Percentiles rank a stretch among this genome's conserved stretches.
phyloP scores from a whole-genome alignment of 2,888 invertebrate species.

The Cacoxenus indagator region DNA sequence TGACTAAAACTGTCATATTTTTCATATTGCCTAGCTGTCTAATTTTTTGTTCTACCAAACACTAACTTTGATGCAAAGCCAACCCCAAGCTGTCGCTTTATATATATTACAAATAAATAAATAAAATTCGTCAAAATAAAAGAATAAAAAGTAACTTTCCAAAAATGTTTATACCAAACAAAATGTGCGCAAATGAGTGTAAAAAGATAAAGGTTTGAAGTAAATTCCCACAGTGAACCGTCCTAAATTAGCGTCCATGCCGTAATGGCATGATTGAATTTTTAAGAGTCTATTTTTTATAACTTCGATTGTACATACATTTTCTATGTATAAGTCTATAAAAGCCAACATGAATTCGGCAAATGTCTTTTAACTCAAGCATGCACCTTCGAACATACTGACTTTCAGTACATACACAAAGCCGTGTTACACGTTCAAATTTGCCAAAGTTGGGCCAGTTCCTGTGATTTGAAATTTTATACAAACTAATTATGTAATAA shows the following conservation, averaged over 20 bases:
- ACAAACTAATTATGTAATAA: no score
- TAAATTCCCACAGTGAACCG: slow-evolving; percentile 43
- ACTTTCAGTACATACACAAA: no score
- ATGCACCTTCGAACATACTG: no score
- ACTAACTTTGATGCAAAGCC: not conserved
- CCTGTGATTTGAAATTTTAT: no score
- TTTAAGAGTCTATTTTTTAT: not conserved
- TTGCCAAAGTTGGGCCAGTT: no score
- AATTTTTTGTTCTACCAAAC: not conserved
- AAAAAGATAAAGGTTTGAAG: slow-evolving; percentile 10
- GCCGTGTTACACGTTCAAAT: no score
- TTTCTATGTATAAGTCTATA: no score
- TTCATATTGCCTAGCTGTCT: not conserved
- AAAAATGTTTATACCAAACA: no score
- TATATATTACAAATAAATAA: slow-evolving; percentile 6
- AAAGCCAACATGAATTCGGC: no score
- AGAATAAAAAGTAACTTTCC: not conserved
- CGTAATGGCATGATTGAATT: slow-evolving; percentile 30
- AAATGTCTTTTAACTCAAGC: no score
- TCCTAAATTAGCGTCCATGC: slow-evolving; percentile 49
- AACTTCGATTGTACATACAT: no score
- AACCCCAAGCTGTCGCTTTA: slow-evolving; percentile 30
- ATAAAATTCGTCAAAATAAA: not conserved
- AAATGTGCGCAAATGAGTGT: slow-evolving; percentile 15
- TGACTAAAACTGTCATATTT: not conserved